Base-by-base conservation (phyloP, 2,888 invertebrate species). In the Drosophila formosana region DNA sequence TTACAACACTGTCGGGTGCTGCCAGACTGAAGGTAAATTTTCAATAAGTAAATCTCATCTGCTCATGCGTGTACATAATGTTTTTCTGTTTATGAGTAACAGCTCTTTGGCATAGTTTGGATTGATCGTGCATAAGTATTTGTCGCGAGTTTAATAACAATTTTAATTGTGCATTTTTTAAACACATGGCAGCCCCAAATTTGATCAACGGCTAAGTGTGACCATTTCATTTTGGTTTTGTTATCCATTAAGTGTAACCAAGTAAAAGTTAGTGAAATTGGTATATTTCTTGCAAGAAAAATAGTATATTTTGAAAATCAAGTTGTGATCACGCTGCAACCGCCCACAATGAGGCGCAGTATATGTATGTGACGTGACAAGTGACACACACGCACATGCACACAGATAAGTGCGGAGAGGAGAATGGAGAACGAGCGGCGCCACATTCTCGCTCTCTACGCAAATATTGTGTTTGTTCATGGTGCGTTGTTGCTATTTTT, bases 341-440 rank as follows among this genome's bases (percentile, higher is more conserved):
- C 78, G 65, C 62, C 73, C 72, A 77, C 65, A 61, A 45, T 57
- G 53, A 50, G 56, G 45, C 53, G 66, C 60, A 68, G 58, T 72
- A 45, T 32, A 43, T 18, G 39, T 52, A 41, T 70, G 66, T 69
- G 77, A 73, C 73, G 80, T 67, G 62, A 80, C 65, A 80, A 73
- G 53, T 62, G 68, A 41, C 58, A 57, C 49, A 49, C 45, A 57
- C 58, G 47, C 66, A 49, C 45, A 61, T 55, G 47, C 66, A 60
- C 47, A 51, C 13, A n/a, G 8, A 37, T 28, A 34, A 26, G 41
- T 39, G 52, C 7, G 8, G 34, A 34, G n/a, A 28, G 57, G 39
- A 30, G 1, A 1, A 18, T 25, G 43, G 26, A 32, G 47, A 63
- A 62, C 52, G 43, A 63, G 57, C 56, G 50, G 60, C 46, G 39